Evolutionary conservation across 2,797 vertebrate species (phyloP), one percentile per base, ranked within the genome.

Genomic region (Perodicticus potto): DNA sequence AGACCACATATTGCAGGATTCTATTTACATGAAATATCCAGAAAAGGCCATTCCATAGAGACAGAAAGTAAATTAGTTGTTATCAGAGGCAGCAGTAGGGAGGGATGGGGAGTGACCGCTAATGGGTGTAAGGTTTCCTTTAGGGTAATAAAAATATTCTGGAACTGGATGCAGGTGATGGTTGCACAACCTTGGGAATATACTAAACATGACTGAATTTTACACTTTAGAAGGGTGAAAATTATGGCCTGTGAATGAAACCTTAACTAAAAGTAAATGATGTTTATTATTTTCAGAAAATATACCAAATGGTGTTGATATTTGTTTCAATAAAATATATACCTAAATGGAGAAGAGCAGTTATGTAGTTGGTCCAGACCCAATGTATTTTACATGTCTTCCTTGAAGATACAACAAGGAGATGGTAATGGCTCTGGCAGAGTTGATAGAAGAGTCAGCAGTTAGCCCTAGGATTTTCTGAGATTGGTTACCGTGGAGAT

Each of bases 401-500:
- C 69, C 40, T 93, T 91, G 85, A 89, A 86, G 74, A 86, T 22
- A 19, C 67, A 86, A 25, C 25, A 61, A 69, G 57, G 70, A 96
- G 43, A 32, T 57, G 78, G 40, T 93, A 91, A 86, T 2, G n/a
- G n/a, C 12, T 93, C n/a, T 77, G 61, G 61, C 45, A 90, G 80
- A 92, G 67, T 87, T 67, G 61, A 0, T 32, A 45, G 61, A 96
- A 19, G 55, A 92, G 67, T 69, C 23, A 86, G 49, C 20, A 76
- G 57, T 43, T 77, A 89, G 59, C 32, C 34, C 20, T 72, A 72
- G 77, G 82, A 76, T 93, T 86, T 76, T 95, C 91, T 86, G 91
- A 96, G 89, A 94, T 72, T 83, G 93, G 89, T 96, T 94, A 89
- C 86, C 13, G 22, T 91, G 93, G 96, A 94, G 88, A 95, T 93